Percentiles rank a stretch among this genome's conserved stretches.
phyloP scores from a whole-genome alignment of 2,113 vertebrate genomes.

The Xiphophorus couchianus region DNA sequence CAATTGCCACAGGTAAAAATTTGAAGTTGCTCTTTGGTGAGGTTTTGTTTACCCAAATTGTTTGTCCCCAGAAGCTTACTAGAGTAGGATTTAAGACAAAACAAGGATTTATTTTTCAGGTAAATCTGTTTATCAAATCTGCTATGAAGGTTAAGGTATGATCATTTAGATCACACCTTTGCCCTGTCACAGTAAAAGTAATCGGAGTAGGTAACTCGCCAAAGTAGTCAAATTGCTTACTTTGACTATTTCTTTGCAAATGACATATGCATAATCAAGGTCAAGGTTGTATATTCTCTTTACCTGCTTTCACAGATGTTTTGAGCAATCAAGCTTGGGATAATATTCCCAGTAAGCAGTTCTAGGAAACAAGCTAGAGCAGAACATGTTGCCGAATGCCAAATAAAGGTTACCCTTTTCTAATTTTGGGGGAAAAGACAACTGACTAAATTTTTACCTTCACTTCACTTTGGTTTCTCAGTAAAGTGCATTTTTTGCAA shows the following conservation, averaged over 20 bases:
- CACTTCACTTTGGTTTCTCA: no score
- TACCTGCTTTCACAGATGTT: neutral
- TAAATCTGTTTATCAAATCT: conserved; percentile 37
- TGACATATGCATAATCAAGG: neutral
- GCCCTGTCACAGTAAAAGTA: neutral
- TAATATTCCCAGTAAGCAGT: conserved; percentile 7
- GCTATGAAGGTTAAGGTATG: conserved; percentile 43
- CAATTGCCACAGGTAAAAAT: conserved; percentile 56
- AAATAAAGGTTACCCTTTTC: no score
- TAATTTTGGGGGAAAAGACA: no score
- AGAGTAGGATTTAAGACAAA: conserved; percentile 31
- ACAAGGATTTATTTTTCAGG: conserved; percentile 36
- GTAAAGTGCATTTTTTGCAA: neutral
- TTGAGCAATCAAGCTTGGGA: neutral
- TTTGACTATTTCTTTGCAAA: neutral
- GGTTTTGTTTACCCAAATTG: conserved; percentile 1
- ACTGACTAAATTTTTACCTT: no score
- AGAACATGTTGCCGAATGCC: no score
- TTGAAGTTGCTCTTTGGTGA: conserved; percentile 8
- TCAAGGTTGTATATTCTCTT: conserved; percentile 1
- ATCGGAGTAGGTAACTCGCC: neutral
- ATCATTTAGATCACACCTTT: conserved; percentile 42
- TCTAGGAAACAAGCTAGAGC: neutral
- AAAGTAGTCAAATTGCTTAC: neutral
- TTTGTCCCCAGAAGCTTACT: conserved; percentile 6